Evolutionary conservation across 2,797 vertebrate species (phyloP), one percentile per base, ranked within the genome.

Genomic region (Tamandua tetradactyla): DNA sequence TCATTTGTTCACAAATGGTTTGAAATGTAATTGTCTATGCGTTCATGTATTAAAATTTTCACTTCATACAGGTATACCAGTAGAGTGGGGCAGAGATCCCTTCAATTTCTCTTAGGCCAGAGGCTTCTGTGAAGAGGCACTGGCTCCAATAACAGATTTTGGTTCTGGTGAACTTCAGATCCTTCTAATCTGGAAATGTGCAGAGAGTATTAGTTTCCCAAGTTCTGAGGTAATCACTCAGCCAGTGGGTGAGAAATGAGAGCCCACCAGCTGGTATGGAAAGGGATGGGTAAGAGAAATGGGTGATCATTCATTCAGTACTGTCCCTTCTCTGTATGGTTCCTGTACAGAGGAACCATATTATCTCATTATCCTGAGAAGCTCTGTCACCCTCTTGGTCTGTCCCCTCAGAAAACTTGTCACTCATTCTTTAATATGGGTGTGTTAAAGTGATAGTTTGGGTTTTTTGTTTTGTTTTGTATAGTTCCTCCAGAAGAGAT

Each of bases 401-500:
- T 72, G 8, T 76, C 22, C 18, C 52, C 7, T 42, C 44, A 17
- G 49, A 87, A 87, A 74, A 75, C 23, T 27, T 27, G 69, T 85
- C 27, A 49, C 7, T 59, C n/a, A 55, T 83, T 55, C 40, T 96
- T 83, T 89, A 87, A 10, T 74, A 2, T 35, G 85, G 25, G 44
- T 81, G 83, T 52, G 35, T 76, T 84, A n/a, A n/a, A n/a, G n/a
- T n/a, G n/a, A n/a, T n/a, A n/a, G n/a, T n/a, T n/a, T n/a, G n/a
- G n/a, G n/a, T n/a, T n/a, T n/a, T n/a, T n/a, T n/a, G n/a, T n/a
- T n/a, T n/a, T n/a, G n/a, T n/a, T n/a, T n/a, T n/a, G n/a, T n/a
- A n/a, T n/a, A 72, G 87, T 87, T 94, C 91, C 30, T 93, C 37
- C 52, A 81, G 32, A 76, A 83, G 68, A 89, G 35, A 78, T 59